A percentile compares a stretch with the other conserved stretches of the same genome.
Conservation (phyloP, 2,113 vertebrate species). For the Stercorarius parasiticus region DNA sequence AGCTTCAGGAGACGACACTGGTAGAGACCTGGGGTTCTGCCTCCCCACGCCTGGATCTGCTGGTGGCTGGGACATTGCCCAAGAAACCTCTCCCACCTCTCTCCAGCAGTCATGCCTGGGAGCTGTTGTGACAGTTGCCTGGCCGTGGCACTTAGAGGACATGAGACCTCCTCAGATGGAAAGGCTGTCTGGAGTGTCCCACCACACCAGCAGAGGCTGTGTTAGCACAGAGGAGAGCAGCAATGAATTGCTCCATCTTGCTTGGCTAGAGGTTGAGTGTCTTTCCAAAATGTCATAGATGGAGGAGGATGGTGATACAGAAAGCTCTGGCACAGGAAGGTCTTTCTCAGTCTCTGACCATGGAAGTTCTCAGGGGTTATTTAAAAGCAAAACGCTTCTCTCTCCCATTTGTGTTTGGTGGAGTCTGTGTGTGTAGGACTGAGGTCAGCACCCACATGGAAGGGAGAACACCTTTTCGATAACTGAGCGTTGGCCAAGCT, state of each 20-base stretch:
- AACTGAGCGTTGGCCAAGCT: neutral
- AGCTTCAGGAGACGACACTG: fast-evolving
- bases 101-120: neutral
- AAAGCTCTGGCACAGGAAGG: neutral
- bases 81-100: neutral
- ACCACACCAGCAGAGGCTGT: neutral
- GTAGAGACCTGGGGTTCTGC: neutral
- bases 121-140: neutral
- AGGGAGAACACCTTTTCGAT: neutral
- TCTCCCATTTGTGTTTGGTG: fast-evolving
- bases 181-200: neutral
- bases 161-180: neutral
- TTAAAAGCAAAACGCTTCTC: fast-evolving
- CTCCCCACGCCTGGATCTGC: neutral
- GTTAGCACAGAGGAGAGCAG: neutral
- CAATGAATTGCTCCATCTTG: neutral
- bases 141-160: neutral
- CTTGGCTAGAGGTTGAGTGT: neutral
- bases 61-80: fast-evolving
- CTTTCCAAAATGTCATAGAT: neutral
- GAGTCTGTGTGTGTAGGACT: fast-evolving
- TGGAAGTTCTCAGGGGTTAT: neutral
- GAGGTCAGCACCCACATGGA: fast-evolving
- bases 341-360: neutral
- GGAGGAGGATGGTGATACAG: neutral